These are phyloP conservation scores for Gymnoscelis rufifasciata DNA, from an alignment of 2,888 invertebrate species.

Conservation along the genomic window DNA sequence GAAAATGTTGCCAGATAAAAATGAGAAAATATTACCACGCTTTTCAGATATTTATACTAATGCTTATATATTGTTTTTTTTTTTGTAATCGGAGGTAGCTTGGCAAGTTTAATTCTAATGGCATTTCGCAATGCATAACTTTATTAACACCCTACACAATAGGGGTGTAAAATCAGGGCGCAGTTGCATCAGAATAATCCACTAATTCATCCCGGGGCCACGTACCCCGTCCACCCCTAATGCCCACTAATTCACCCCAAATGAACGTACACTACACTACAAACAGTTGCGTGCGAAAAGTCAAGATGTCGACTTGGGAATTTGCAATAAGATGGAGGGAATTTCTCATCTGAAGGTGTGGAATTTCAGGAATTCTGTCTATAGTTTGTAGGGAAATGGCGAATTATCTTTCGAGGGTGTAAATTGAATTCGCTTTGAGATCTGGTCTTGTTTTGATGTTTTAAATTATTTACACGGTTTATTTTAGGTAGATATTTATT, in stretches of 20 bases:
- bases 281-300: conserved; percentile 74
- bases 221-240: conserved; percentile 45
- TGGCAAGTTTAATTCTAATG: no score
- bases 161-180: conserved; percentile 75
- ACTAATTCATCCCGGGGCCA: conserved; percentile 71
- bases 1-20: no score
- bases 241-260: conserved; percentile 60
- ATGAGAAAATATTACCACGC: no score
- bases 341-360: conserved; percentile 10
- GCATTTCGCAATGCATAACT: no score
- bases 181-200: conserved; percentile 75
- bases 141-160: conserved; percentile 50
- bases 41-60: no score
- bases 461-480: no score
- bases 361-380: not conserved
- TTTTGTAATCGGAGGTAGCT: no score
- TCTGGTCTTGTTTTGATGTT: no score
- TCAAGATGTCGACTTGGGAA: conserved; percentile 48
- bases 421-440: no score
- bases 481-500: no score
- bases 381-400: not conserved
- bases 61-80: no score
- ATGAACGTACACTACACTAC: conserved; percentile 51
- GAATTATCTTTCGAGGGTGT: not conserved
- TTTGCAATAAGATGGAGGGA: conserved; percentile 17